Conservation (phyloP, 2,888 invertebrate species). For the Netelia virgata region DNA sequence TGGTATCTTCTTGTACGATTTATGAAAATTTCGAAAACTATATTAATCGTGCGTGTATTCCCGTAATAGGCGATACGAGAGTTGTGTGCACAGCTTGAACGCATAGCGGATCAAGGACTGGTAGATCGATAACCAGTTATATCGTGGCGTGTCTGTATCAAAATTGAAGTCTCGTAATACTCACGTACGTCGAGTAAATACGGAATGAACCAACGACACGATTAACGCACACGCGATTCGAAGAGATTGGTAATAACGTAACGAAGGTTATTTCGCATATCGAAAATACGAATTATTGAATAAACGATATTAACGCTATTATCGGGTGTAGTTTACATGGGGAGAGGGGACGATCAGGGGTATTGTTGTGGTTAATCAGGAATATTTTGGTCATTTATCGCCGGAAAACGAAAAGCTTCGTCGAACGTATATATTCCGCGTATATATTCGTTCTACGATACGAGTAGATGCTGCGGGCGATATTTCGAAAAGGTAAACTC, state of each 20-base stretch:
- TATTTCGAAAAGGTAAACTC: conserved; percentile 42
- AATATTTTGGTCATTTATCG: conserved; percentile 17
- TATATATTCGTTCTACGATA: background rate
- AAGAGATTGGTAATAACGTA: conserved; percentile 33
- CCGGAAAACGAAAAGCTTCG: conserved; percentile 25
- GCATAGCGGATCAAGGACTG: too few species aligned
- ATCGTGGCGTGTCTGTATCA: background rate
- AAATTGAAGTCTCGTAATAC: background rate
- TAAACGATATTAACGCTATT: background rate
- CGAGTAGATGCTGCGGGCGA: conserved; percentile 37
- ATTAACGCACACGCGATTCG: conserved; percentile 24
- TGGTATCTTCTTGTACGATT: too few species aligned
- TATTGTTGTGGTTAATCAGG: background rate
- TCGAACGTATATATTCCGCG: conserved; percentile 9
- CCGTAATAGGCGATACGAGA: too few species aligned
- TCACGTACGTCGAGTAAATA: background rate
- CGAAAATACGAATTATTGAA: conserved; percentile 41
- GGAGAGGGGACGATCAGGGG: conserved; percentile 19
- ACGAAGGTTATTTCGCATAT: conserved; percentile 38
- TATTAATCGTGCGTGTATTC: too few species aligned
- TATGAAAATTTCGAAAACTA: too few species aligned
- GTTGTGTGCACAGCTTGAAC: too few species aligned
- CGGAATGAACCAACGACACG: conserved; percentile 7
- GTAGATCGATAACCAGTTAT: background rate
- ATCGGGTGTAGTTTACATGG: background rate